phyloP scores from a whole-genome alignment of 37 sponge, comb jelly and placozoan species.

The Petrosia ficiformis region DNA sequence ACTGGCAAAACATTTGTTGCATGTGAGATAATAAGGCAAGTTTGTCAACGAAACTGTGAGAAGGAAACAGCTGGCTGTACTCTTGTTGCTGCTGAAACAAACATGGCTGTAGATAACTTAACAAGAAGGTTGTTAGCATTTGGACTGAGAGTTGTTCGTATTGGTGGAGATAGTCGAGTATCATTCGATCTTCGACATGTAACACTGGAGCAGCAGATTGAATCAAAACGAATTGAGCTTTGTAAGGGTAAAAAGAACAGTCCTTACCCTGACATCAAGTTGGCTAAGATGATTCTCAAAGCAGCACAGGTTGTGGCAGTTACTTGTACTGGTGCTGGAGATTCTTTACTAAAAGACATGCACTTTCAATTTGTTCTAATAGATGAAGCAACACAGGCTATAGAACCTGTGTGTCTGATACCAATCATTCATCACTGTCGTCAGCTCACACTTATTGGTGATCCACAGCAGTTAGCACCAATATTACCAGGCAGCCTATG shows the following conservation, averaged over 20 bases:
- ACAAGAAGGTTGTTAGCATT: conserved; percentile 27
- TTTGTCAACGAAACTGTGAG: background rate
- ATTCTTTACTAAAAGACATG: conserved; percentile 36
- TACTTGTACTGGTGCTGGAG: conserved; percentile 67
- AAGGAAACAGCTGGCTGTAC: conserved; percentile 22
- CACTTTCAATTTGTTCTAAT: conserved; percentile 57
- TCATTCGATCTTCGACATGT: conserved; percentile 33
- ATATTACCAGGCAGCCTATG: conserved; percentile 8
- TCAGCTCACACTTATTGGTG: conserved; percentile 73
- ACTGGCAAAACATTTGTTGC: conserved; percentile 80
- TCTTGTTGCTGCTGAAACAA: conserved; percentile 74
- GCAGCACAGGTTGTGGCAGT: conserved; percentile 59
- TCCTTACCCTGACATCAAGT: background rate
- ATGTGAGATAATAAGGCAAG: conserved; percentile 44
- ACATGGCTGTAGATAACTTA: conserved; percentile 75
- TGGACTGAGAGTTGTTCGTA: conserved; percentile 41
- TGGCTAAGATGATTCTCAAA: conserved; percentile 35
- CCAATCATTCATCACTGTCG: conserved; percentile 47
- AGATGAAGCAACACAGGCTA: conserved; percentile 74
- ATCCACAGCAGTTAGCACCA: conserved; percentile 69
- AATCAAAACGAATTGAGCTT: conserved; percentile 38
- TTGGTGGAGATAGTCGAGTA: conserved; percentile 43
- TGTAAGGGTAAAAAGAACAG: conserved; percentile 15
- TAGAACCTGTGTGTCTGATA: conserved; percentile 57
- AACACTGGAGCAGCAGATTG: conserved; percentile 47